Evolutionary conservation across 2,113 vertebrate species (phyloP), one percentile per base, ranked within the genome.

Genomic region (Morone saxatilis): DNA sequence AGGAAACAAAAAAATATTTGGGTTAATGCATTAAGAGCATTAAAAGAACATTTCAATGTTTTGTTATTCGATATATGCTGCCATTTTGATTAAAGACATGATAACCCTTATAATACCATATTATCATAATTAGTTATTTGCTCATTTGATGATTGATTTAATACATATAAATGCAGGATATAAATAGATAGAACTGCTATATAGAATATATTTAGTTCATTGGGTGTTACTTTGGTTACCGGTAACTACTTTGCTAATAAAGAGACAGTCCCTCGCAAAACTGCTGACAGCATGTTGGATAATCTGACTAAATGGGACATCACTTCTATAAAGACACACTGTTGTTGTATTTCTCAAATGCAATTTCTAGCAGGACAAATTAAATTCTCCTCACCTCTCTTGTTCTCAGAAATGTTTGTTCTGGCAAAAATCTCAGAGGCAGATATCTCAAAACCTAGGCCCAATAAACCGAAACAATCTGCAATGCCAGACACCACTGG

Each of bases 291-390:
- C 36, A 57, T 47, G 19, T 48, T 67, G 69, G 25, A 48, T 50
- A 25, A n/a, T 61, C 25, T 22, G 16, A 54, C 47, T 7, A 36
- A 73, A 40, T 1, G 10, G 43, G 17, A 8, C 12, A 40, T 62
- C 0, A 17, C 63, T n/a, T 53, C 47, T 76, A 13, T 7, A 54
- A 66, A 56, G 17, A 22, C 19, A 25, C 25, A 41, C 43, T 41
- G 50, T 60, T 57, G 36, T 10, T 59, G 31, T 45, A 38, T 54
- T 56, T 38, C 70, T 67, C 53, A 20, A 74, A 68, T 51, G n/a
- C 12, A 22, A 45, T 81, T 59, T 74, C 3, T 71, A 67, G 51
- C n/a, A 25, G 22, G 13, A 57, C 59, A 67, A 20, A 59, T 50
- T 0, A 53, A 10, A 47, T 73, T 38, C 10, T 60, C 17, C 13